Evolutionary conservation across 2,888 invertebrate species (phyloP), one percentile per base, ranked within the genome.

Genomic region (Adineta ricciae): DNA sequence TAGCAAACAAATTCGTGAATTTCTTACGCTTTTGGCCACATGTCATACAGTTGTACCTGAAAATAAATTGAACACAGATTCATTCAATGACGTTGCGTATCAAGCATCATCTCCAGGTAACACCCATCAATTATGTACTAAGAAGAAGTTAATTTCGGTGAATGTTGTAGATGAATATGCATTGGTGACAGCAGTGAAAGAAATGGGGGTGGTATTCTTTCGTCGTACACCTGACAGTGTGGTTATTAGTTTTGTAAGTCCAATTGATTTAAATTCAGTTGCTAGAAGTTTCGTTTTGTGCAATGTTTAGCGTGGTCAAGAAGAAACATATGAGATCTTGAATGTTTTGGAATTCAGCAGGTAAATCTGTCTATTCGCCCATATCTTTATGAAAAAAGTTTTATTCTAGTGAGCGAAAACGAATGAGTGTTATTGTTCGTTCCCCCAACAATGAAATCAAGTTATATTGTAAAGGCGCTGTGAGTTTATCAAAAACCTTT

Each of bases 331-430:
- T 91, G 93, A 94, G 89, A 93, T 96, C 84, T 92, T 97, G 84
- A 94, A 96, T 91, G 96, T 97, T 0, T 92, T 98, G 84, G 97
- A 98, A 90, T 98, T 98, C 91, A 97, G 96, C 41, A 91, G 90
- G 90, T 90, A 88, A 86, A 16, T 24, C 41, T 24, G 38, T 9
- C 27, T 21, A 27, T 64, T 64, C n/a, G 3, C 27, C 2, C 7
- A 27, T 27, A 64, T 2, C 4, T 27, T 2, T 9, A 27, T 27
- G 8, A 64, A 21, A 4, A 8, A 5, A 46, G 5, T 46, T 46
- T 46, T 46, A 8, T 49, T 64, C 19, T 24, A 83, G 83, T 83
- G 83, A 64, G 24, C 83, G 85, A 21, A 85, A 85, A 52, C 50
- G 85, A 49, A 85, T 85, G 85, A 85, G 83, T 49, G 85, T 90